Base-by-base conservation (phyloP, 2,888 invertebrate genomes). In the Hemithea aestivaria region DNA sequence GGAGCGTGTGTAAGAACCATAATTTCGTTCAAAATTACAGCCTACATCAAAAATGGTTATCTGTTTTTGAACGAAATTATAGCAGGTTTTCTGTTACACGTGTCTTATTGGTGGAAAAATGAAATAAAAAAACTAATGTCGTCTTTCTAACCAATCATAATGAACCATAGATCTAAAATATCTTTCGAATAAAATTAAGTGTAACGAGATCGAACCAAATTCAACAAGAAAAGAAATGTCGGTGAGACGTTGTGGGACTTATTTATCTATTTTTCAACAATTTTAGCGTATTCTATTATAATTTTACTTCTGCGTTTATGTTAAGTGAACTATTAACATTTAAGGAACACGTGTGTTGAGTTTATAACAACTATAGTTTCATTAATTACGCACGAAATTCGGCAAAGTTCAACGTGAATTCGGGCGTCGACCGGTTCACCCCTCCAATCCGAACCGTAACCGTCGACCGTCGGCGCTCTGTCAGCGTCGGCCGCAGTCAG, bases 391-490 rank as follows among this genome's bases (percentile, higher is more conserved):
- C 57, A 62, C 58, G 47, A 66, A 69, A 62, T 77, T 75, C 59
- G 70, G 67, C 62, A 62, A 66, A 73, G 68, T 60, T 65, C 61
- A 70, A 72, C 72, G 73, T 72, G 68, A 78, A 75, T 77, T 78
- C 84, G 84, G 85, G 85, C 85, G 85, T 85, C 84, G 73, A 85
- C 85, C 84, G 85, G 83, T 84, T 66, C 80, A 77, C 80, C 84
- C 84, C 83, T 81, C 67, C 84, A 79, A 22, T 81, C 65, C 83
- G 78, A 78, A 77, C 64, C 63, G 71, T 73, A 71, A 78, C 79
- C 79, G 82, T 74, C 73, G 73, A 65, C 48, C 77, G 80, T 73
- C 72, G 72, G 66, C 51, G 53, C 62, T 66, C 67, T 55, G 67
- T 67, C 66, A 59, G 62, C 16, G 16, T 64, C 68, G 62, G 21